These are phyloP conservation scores for Lithophane ornitopus DNA, from an alignment of 2,888 invertebrate species.

Conservation along the genomic window DNA sequence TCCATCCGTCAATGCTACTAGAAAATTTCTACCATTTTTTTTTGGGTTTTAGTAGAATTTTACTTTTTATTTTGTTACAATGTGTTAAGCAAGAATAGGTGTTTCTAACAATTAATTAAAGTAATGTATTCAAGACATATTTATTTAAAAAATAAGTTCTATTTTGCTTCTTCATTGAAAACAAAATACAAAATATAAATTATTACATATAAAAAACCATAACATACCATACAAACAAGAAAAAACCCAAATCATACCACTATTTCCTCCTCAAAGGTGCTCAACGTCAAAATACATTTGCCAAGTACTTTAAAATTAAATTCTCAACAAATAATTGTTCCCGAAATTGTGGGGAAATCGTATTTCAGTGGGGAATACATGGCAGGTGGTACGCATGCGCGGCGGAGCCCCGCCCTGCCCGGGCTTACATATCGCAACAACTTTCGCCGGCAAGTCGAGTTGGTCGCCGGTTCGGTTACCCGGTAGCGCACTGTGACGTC, in stretches of 20 bases:
- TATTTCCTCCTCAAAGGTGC: slow-evolving; percentile 52
- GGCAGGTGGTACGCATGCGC: slow-evolving; percentile 79
- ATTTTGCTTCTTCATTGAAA: neutral
- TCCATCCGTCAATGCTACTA: slow-evolving; percentile 56
- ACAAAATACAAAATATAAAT: neutral
- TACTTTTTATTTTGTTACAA: neutral
- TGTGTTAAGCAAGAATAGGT: too few relatives aligned
- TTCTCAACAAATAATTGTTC: slow-evolving; percentile 78
- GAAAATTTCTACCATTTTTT: slow-evolving; percentile 44
- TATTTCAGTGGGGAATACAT: slow-evolving; percentile 63
- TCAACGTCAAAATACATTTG: slow-evolving; percentile 69
- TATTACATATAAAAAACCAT: neutral
- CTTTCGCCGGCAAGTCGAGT: slow-evolving; percentile 55
- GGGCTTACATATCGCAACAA: slow-evolving; percentile 69
- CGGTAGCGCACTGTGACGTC: slow-evolving; percentile 55
- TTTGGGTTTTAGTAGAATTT: slow-evolving; percentile 23
- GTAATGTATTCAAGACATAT: neutral
- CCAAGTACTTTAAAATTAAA: slow-evolving; percentile 76
- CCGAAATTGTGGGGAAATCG: slow-evolving; percentile 78
- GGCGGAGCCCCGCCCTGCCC: slow-evolving; percentile 85
- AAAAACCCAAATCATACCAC: slow-evolving; percentile 54
- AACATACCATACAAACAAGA: slow-evolving; percentile 14
- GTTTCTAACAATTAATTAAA: neutral
- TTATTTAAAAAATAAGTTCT: neutral
- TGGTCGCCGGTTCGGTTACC: slow-evolving; percentile 60